Evolutionary conservation across 2,888 invertebrate species (phyloP).

Genomic region (Alcis repandata): DNA sequence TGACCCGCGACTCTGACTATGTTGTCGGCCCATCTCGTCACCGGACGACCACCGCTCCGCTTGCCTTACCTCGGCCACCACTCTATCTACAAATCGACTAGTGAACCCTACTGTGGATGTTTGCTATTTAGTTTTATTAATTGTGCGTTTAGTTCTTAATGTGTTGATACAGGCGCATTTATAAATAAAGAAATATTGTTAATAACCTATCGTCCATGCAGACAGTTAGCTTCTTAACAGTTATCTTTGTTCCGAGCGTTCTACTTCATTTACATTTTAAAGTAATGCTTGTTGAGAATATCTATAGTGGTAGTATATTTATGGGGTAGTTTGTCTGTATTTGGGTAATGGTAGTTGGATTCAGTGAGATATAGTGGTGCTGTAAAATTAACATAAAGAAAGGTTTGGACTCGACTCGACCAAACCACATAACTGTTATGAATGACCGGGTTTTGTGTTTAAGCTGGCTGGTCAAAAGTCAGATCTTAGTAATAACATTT

Average conservation of each 20-base stretch:
- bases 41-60: too few relatives aligned
- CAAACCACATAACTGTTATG: too few relatives aligned
- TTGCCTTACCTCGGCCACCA: too few relatives aligned
- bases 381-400: neutral
- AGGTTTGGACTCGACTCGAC: too few relatives aligned
- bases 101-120: too few relatives aligned
- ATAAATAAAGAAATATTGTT: neutral
- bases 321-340: conserved; percentile 10
- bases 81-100: too few relatives aligned
- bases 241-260: conserved; percentile 51
- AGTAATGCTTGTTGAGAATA: conserved; percentile 29
- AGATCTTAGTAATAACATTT: too few relatives aligned
- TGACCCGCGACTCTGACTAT: too few relatives aligned
- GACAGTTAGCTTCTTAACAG: conserved; percentile 4
- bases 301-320: conserved; percentile 17
- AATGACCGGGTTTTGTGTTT: too few relatives aligned
- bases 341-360: neutral
- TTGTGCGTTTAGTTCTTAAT: neutral
- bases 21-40: too few relatives aligned
- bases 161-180: neutral
- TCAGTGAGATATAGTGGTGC: neutral
- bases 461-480: too few relatives aligned
- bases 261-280: conserved; percentile 55
- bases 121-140: too few relatives aligned
- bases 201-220: neutral